Evolutionary conservation across 2,797 vertebrate species (phyloP), one percentile per base, ranked within the genome.

Genomic region (Antennarius maculatus): DNA sequence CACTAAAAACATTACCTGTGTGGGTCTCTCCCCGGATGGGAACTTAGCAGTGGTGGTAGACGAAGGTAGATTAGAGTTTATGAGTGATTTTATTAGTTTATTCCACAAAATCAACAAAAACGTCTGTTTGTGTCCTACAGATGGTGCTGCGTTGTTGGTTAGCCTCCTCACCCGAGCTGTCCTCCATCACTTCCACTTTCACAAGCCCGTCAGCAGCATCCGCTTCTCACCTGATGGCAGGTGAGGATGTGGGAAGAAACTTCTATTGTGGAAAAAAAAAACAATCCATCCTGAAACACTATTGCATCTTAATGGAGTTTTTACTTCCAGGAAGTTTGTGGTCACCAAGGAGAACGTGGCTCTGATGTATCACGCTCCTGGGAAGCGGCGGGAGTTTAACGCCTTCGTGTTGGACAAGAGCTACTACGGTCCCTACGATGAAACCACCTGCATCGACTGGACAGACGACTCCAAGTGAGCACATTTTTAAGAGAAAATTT

Each of bases 401-500:
- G 96, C 97, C 0, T 99, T 99, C 9, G 94, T 95, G 50, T 82
- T 99, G 83, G 97, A 99, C 88, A 99, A 97, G 88, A 97, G 95
- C 49, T 99, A 96, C 70, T 97, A 95, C 0, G 97, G 97, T 1
- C 97, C 98, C 0, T 99, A 97, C 0, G 97, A 99, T 34, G 96
- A 99, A 80, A 99, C 96, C 50, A 98, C 97, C 1, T 98, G 96
- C 86, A 95, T 99, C 1, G 96, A 97, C 92, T 99, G 97, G 98
- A 99, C 96, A 0, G 95, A 96, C 5, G 98, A 98, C 88, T 98
- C 97, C 62, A 96, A 94, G 97, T 99, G 13, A 42, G 41, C 23
- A 23, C 23, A 23, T 23, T 23, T 23, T 23, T 23, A 23, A 23
- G 23, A 23, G 23, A 23, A 23, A 23, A 23, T 23, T 1, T 1